Evolutionary conservation across 2,797 vertebrate genomes (phyloP).

Genomic region (Melanotaenia nigrans): DNA sequence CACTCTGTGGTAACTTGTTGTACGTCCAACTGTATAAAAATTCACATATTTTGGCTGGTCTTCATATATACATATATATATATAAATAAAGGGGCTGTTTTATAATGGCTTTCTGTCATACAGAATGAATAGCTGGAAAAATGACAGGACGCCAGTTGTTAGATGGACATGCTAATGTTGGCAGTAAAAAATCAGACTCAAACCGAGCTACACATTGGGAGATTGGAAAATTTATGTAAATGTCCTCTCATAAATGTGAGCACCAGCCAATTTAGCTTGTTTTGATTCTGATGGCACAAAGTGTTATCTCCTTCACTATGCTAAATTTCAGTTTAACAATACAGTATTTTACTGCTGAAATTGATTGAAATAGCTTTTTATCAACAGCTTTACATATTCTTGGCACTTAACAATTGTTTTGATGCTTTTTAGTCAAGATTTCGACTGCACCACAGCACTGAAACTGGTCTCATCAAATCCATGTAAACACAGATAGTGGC

Average conservation of each 20-base stretch:
- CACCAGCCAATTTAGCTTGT: background rate
- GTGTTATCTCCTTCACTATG: background rate
- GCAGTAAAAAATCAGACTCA: background rate
- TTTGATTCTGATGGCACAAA: background rate
- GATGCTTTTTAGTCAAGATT: background rate
- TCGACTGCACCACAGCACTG: background rate
- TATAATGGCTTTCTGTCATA: conserved; percentile 6
- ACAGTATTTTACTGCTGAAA: background rate
- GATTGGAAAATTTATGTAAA: conserved; percentile 9
- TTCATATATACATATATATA: background rate
- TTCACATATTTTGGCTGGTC: background rate
- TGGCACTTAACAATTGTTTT: background rate
- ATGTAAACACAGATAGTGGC: background rate
- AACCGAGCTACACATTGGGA: background rate
- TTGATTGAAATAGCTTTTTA: background rate
- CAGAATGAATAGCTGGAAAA: background rate
- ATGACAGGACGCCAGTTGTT: conserved; percentile 13
- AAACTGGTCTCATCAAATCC: background rate
- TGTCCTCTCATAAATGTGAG: background rate
- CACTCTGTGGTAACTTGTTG: conserved; percentile 2
- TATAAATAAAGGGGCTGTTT: conserved; percentile 11
- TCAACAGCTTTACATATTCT: background rate
- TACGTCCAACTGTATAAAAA: background rate
- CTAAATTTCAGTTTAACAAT: background rate
- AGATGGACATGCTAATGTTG: conserved; percentile 4